A percentile compares a stretch with the other conserved stretches of the same genome.
These are phyloP conservation scores for Tichodroma muraria DNA, from an alignment of 2,113 vertebrate genomes.

Conservation along the genomic window DNA sequence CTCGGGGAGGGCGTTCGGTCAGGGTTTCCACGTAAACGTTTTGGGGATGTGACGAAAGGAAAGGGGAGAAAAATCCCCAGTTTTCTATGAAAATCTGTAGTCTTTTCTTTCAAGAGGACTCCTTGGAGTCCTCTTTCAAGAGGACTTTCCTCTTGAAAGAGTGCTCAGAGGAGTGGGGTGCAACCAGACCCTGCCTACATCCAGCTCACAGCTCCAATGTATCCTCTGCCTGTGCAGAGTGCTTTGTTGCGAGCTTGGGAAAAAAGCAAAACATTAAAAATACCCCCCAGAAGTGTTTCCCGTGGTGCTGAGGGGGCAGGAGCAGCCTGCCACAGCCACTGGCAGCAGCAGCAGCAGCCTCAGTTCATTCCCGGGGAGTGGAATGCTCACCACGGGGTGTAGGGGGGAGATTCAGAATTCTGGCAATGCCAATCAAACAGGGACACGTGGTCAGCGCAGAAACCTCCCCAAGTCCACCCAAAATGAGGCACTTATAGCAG, in stretches of 20 bases:
- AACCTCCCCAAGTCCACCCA: background rate
- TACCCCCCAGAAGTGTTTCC: rapidly evolving
- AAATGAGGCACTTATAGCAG: background rate
- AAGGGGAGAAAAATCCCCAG: background rate
- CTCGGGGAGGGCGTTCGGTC: background rate
- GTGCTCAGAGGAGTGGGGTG: background rate
- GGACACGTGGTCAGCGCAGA: background rate
- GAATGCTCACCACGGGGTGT: background rate
- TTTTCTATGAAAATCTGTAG: background rate
- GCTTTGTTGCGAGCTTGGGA: background rate
- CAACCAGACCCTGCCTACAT: background rate
- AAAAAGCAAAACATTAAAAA: background rate
- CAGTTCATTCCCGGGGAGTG: rapidly evolving
- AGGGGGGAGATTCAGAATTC: background rate
- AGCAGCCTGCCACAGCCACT: background rate
- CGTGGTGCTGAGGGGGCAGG: rapidly evolving
- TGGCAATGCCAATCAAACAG: background rate
- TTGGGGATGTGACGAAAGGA: background rate
- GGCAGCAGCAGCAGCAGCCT: background rate
- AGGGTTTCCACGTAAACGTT: background rate
- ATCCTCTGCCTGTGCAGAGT: background rate
- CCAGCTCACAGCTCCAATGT: rapidly evolving
- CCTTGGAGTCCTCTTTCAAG: too few relatives aligned
- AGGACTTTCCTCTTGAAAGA: too few relatives aligned
- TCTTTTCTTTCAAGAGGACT: background rate